Conservation (phyloP, 1,140 invertebrate species). For the Orchestia grillus region DNA sequence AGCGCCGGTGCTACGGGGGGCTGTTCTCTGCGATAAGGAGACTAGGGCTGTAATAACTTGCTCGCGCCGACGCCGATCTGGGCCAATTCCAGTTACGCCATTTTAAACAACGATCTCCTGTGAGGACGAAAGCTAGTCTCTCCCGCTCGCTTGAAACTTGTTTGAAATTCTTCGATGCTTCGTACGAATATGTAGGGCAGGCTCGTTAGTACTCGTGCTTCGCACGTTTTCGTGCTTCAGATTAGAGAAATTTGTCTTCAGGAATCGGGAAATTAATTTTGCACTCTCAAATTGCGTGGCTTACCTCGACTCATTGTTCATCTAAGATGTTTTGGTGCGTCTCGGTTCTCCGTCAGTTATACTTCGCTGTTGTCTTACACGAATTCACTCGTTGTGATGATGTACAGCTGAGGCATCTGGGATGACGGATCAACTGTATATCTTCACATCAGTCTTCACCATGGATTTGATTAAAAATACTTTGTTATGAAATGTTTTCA, state of each 20-base stretch:
- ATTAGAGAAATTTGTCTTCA: background rate
- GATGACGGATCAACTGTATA: too few relatives aligned
- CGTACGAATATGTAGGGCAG: background rate
- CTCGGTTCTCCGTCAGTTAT: background rate
- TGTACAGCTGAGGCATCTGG: background rate
- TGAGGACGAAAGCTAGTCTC: background rate
- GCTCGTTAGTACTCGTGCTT: background rate
- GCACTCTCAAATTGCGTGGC: background rate
- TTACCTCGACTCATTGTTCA: background rate
- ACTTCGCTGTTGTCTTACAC: background rate
- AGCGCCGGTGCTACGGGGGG: background rate
- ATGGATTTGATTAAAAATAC: background rate
- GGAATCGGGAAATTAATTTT: background rate
- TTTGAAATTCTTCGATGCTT: background rate
- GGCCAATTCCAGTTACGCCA: conserved; percentile 4
- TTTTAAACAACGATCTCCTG: background rate
- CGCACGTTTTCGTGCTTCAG: background rate
- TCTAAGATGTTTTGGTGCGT: background rate
- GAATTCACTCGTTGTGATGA: background rate
- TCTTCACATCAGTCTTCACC: too few relatives aligned
- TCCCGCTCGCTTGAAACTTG: background rate
- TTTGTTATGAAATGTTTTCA: background rate
- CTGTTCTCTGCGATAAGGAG: background rate
- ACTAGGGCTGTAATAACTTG: conserved; percentile 12
- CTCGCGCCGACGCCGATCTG: background rate